These are phyloP conservation scores for Dromiciops gliroides DNA, from an alignment of 2,113 vertebrate genomes.

Conservation along the genomic window DNA sequence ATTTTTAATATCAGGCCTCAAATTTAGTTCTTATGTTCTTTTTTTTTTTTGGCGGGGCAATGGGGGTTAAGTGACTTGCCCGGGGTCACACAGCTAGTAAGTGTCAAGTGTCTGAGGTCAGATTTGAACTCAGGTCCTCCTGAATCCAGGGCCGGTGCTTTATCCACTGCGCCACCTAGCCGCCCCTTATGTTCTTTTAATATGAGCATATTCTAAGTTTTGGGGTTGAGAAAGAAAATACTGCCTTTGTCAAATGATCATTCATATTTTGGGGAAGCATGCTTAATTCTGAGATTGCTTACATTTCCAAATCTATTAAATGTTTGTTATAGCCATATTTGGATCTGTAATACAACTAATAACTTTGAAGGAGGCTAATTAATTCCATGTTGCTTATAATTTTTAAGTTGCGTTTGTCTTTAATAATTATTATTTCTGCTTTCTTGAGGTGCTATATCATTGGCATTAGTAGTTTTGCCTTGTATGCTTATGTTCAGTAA, in stretches of 20 bases:
- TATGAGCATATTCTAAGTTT: background rate
- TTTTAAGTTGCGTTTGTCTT: background rate
- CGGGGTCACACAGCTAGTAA: too few relatives aligned
- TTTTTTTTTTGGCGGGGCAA: too few relatives aligned
- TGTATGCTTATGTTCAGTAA: background rate
- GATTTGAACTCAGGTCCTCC: too few relatives aligned
- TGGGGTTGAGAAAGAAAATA: background rate
- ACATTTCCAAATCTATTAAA: background rate
- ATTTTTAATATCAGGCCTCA: too few relatives aligned
- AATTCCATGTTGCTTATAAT: background rate
- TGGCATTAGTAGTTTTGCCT: background rate
- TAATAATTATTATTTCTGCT: background rate
- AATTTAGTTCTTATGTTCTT: too few relatives aligned
- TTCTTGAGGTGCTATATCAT: background rate
- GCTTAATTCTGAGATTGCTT: background rate
- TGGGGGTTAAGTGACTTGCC: too few relatives aligned
- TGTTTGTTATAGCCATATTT: background rate
- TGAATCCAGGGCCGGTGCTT: too few relatives aligned
- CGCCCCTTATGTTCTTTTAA: too few relatives aligned
- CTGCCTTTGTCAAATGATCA: background rate
- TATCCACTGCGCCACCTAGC: too few relatives aligned
- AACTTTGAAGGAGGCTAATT: background rate
- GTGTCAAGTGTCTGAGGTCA: too few relatives aligned
- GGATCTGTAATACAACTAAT: background rate
- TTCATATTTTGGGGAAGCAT: background rate